phyloP scores from a whole-genome alignment of 1,140 invertebrate species.

The Cyrtorhinus lividipennis region DNA sequence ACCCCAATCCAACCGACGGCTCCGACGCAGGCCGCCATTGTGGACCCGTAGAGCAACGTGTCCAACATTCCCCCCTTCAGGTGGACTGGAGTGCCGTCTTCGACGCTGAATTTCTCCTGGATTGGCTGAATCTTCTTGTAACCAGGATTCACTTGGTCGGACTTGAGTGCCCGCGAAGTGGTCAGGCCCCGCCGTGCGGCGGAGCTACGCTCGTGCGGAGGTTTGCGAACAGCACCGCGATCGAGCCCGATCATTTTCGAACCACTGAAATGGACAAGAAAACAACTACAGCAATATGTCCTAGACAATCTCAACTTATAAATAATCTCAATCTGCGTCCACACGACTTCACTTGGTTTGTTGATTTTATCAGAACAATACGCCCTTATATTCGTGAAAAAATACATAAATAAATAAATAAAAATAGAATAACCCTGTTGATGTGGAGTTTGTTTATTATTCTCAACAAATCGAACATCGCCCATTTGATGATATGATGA shows the following conservation, averaged over 20 bases:
- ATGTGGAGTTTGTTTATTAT: no score
- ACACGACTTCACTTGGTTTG: no score
- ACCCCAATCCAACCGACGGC: neutral
- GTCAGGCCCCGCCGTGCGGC: neutral
- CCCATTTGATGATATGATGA: no score
- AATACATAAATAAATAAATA: no score
- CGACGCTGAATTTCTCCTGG: constrained; percentile 3
- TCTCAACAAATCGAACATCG: no score
- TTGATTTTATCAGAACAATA: no score
- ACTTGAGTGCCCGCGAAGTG: constrained; percentile 21
- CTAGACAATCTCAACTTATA: no score
- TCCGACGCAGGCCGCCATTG: neutral
- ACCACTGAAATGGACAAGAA: neutral
- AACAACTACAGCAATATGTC: neutral
- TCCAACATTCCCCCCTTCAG: constrained; percentile 7
- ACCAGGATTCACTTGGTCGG: constrained; percentile 5
- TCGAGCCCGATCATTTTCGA: neutral
- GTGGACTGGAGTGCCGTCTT: constrained; percentile 12
- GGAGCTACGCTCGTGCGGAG: neutral
- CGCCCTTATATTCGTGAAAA: no score
- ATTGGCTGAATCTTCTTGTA: neutral
- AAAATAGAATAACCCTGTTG: no score
- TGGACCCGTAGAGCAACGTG: constrained; percentile 7
- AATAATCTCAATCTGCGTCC: no score
- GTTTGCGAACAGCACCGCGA: neutral